Evolutionary conservation across 2,797 vertebrate species (phyloP).

Genomic region (Apogon hyalosoma): DNA sequence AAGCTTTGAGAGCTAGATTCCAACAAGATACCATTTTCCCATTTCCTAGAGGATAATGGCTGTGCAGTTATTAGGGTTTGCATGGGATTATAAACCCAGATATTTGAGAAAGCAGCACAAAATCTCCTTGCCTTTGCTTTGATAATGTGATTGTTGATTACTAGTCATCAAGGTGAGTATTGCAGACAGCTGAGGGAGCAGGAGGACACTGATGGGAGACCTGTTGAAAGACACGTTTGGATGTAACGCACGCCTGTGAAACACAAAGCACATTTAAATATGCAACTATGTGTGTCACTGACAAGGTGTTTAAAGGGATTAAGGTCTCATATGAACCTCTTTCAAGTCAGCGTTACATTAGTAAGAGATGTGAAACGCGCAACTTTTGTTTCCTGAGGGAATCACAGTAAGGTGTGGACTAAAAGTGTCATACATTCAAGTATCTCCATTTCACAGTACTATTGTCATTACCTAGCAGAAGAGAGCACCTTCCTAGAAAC

Average conservation of each 20-base stretch:
- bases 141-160: neutral
- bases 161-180: neutral
- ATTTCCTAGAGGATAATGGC: neutral
- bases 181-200: neutral
- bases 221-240: constrained; percentile 2
- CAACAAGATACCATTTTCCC: neutral
- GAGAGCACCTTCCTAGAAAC: constrained; percentile 1
- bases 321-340: too few relatives aligned
- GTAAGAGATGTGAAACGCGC: too few relatives aligned
- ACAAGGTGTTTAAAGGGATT: neutral
- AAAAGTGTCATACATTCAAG: neutral
- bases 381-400: too few relatives aligned
- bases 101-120: constrained; percentile 2
- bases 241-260: neutral
- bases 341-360: too few relatives aligned
- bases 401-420: neutral
- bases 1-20: constrained; percentile 5
- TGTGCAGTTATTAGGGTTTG: constrained; percentile 4
- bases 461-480: constrained; percentile 4
- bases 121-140: neutral
- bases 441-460: constrained; percentile 9
- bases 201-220: neutral
- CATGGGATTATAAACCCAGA: constrained; percentile 32
- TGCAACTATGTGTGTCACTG: neutral
- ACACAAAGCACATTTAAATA: neutral